phyloP scores from a whole-genome alignment of 92 coral and sea anemone species.

The Isaurus tuberculatus region DNA sequence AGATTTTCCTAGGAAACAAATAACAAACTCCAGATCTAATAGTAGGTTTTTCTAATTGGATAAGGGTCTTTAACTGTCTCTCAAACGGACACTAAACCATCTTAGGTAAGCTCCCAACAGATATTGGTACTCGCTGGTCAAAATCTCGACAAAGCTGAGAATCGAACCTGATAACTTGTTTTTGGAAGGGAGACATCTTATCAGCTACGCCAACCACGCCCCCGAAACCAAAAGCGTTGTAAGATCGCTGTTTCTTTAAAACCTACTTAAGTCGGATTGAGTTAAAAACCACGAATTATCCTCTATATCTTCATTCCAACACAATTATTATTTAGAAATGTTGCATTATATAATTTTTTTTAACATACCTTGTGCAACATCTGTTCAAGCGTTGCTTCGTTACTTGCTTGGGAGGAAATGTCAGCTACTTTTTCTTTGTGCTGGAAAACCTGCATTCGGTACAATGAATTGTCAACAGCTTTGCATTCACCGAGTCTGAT shows the following conservation, averaged over 20 bases:
- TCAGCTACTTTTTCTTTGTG: slow-evolving; percentile 92
- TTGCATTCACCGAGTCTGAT: neutral
- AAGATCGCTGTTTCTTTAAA: neutral
- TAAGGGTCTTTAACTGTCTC: too few species aligned
- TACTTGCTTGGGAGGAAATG: slow-evolving; percentile 93
- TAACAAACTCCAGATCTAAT: too few species aligned
- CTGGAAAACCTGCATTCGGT: slow-evolving; percentile 79
- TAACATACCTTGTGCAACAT: slow-evolving; percentile 87
- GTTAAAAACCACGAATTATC: neutral
- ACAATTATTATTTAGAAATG: neutral
- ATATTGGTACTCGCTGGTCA: too few species aligned
- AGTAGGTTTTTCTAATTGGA: too few species aligned
- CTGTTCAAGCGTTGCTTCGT: slow-evolving; percentile 92
- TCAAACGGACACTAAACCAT: too few species aligned
- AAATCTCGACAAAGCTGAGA: too few species aligned
- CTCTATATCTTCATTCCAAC: neutral
- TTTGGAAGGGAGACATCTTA: too few species aligned
- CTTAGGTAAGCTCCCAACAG: too few species aligned
- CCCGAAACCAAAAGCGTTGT: neutral
- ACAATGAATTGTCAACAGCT: neutral
- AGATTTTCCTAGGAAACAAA: too few species aligned
- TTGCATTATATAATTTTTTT: neutral
- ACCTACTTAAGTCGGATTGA: neutral
- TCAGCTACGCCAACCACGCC: too few species aligned
- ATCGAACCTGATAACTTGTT: too few species aligned